Base-by-base conservation (phyloP, 2,888 invertebrate genomes). In the Leptopterna dolabrata region DNA sequence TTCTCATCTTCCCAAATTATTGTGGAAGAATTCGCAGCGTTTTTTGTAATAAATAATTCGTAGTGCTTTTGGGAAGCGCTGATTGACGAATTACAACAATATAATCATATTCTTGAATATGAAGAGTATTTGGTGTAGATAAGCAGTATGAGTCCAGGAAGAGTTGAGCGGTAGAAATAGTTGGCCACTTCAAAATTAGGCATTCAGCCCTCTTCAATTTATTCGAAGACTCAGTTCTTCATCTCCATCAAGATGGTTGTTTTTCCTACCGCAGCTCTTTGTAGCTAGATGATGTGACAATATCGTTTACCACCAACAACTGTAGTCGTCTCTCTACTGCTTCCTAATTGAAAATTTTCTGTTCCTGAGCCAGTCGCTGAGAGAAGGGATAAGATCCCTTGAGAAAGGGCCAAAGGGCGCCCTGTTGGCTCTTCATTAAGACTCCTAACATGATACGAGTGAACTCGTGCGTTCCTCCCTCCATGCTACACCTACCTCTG, bases 391-490 rank as follows among this genome's bases (percentile, higher is more conserved):
- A 81, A 81, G 81, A 81, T 81, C 81, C 81, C 81, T 29, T 27
- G 81, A 30, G 81, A 81, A n/a, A 2, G 55, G 36, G 81, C 55
- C 81, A 51, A 81, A 81, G 55, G 55, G 81, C 45, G 24, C 47
- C 55, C 83, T 83, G 85, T 85, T 73, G 73, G 85, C 85, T 85
- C 85, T 85, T 85, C 85, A 85, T 85, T 85, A 85, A 73, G 73
- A 71, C 85, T 85, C 85, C 73, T 85, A 85, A 85, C 85, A 85
- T 85, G 85, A 85, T 85, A 76, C 85, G 76, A 73, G 85, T 73
- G 71, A 85, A 85, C 73, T 85, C 85, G 85, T 85, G 85, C 85
- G 85, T 73, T 73, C 76, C 47, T 30, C 85, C 73, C 73, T 27
- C 83, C n/a, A n/a, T n/a, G n/a, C n/a, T 27, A 63, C 29, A 29